Base-by-base conservation (phyloP, 2,888 invertebrate species). In the Lampropteryx suffumata region DNA sequence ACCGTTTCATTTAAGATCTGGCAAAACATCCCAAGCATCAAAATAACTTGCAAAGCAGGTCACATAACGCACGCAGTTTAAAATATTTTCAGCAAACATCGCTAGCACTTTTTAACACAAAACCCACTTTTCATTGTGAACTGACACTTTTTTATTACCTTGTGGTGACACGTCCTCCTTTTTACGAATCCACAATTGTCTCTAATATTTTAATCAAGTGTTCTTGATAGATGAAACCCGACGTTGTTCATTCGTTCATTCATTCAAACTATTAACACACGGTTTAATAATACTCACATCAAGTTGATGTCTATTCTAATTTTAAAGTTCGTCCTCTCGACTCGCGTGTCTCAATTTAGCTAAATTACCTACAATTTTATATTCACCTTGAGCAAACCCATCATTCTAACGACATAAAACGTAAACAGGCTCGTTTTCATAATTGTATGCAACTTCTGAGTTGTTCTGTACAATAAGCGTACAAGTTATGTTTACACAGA, bases 221-320 rank as follows among this genome's bases (percentile, higher is more conserved):
- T 33, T 49, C 42, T 40, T 45, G 50, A 47, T 49, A 36, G 4
- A 47, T 46, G 24, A 24, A 24, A 24, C 7, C 39, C 33, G 24
- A 24, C 21, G 40, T 33, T 9, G 36, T 11, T 27, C 34, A 40
- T 44, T 48, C 54, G 33, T 42, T 41, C 59, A 56, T 54, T 62
- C 64, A 58, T 59, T 69, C 70, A 60, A 57, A 75, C 71, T 79
- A 78, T 76, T 76, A 76, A 72, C 72, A 74, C 62, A 67, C 68
- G 65, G 65, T 74, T 64, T 76, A 75, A 69, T 75, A 73, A 71
- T 64, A 73, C 63, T 64, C n/a, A 33, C 46, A 50, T 48, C 27
- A 68, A 69, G 65, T 71, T 65, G 71, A 67, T 70, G 69, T 64
- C 55, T 62, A 29, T 43, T 55, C 61, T 62, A 62, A 54, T 30